Evolutionary conservation across 2,113 vertebrate genomes (phyloP).

Genomic region (Jacana jacana): DNA sequence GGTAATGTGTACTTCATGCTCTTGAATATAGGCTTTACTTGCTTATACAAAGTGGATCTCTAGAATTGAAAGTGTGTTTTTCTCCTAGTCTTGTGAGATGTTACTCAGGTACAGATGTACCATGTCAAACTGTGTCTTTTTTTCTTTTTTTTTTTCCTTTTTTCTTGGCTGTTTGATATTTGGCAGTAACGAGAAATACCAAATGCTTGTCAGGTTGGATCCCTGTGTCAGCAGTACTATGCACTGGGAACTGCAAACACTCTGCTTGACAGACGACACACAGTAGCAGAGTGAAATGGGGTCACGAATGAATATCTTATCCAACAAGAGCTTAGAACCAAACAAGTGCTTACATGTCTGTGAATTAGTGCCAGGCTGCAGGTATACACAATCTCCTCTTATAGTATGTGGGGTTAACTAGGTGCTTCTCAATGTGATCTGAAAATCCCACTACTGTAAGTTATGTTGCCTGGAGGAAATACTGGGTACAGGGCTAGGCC

Average conservation of each 20-base stretch:
- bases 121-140: not conserved
- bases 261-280: not conserved
- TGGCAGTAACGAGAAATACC: not conserved
- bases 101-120: not conserved
- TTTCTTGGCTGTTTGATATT: not conserved
- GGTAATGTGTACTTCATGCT: not conserved
- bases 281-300: not conserved
- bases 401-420: not conserved
- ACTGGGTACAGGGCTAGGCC: fast-evolving
- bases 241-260: not conserved
- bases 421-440: not conserved
- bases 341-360: not conserved
- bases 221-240: not conserved
- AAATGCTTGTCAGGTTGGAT: not conserved
- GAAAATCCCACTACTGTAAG: not conserved
- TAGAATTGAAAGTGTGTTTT: not conserved
- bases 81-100: not conserved
- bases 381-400: not conserved
- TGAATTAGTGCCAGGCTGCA: not conserved
- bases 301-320: not conserved
- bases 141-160: not conserved
- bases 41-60: not conserved
- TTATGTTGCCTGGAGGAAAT: not conserved
- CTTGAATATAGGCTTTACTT: too few species aligned
- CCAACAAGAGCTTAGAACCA: not conserved